Base-by-base conservation (phyloP, 2,888 invertebrate species). In the Polyommatus iphigenia region DNA sequence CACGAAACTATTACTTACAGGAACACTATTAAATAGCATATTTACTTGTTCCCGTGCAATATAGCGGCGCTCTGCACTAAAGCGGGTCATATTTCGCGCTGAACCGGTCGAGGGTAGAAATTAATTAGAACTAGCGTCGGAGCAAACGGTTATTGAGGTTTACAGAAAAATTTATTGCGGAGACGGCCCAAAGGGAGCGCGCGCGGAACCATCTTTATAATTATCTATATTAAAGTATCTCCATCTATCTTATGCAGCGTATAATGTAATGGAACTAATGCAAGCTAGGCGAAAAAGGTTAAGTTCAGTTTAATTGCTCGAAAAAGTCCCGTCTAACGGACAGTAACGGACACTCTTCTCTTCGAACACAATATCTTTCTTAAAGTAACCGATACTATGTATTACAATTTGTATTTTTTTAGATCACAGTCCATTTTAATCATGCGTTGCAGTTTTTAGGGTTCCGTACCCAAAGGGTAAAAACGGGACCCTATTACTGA, bases 101-200 rank as follows among this genome's bases (percentile, higher is more conserved):
- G 77, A 80, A 75, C 78, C 78, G 79, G 78, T 80, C 76, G 81
- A 78, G 80, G 79, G 80, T 81, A 80, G 82, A 85, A 87, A 90
- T 90, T 90, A 90, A 90, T 90, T 89, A 89, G 86, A 86, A 85
- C 85, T 85, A 86, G 85, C 83, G 81, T 83, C 82, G 73, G 78
- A 83, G 84, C 83, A 85, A 87, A 88, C 86, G 84, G 87, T 87
- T 87, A 88, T 88, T 85, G 85, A 86, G 87, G 86, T 84, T 86
- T 85, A 83, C 82, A 85, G 85, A 87, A 88, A 87, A 90, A 89
- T 88, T 87, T 88, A 88, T 88, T 85, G 84, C 86, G 86, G 72
- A 79, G 77, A 72, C 57, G 59, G 75, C 57, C 72, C 72, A 73
- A 73, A 46, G 78, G 78, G 59, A 78, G 57, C 59, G 73, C 18